Conservation (phyloP, 2,113 vertebrate genomes). For the Pteropus alecto region DNA sequence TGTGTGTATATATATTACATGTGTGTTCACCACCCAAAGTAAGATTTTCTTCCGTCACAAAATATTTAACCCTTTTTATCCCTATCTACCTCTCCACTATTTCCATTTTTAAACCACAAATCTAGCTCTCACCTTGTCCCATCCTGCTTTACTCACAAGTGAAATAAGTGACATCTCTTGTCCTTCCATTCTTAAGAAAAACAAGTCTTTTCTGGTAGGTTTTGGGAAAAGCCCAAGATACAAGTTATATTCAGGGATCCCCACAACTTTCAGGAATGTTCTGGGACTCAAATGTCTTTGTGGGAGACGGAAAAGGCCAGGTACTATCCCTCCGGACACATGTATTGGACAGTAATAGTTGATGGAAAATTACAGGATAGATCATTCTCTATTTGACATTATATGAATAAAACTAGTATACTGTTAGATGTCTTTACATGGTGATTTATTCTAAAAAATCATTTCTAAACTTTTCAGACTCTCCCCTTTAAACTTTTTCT, state of each 20-base stretch:
- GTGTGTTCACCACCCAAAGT: no score
- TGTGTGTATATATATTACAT: no score
- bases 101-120: not conserved
- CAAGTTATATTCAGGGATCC: not conserved
- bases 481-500: not conserved
- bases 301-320: not conserved
- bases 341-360: not conserved
- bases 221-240: not conserved
- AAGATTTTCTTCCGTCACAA: no score
- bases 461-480: not conserved
- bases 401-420: not conserved
- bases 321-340: not conserved
- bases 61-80: no score
- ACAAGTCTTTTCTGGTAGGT: not conserved
- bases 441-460: not conserved
- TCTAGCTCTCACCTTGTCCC: not conserved
- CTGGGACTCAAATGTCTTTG: not conserved
- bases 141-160: not conserved
- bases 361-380: not conserved
- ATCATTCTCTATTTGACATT: not conserved
- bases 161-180: not conserved
- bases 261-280: not conserved
- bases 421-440: not conserved
- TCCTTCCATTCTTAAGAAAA: not conserved
- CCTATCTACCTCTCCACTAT: no score